Percentiles rank a stretch among this genome's conserved stretches.
Conservation (phyloP, 92 coral and sea anemone genomes). For the Parazoanthus atlanticus region DNA sequence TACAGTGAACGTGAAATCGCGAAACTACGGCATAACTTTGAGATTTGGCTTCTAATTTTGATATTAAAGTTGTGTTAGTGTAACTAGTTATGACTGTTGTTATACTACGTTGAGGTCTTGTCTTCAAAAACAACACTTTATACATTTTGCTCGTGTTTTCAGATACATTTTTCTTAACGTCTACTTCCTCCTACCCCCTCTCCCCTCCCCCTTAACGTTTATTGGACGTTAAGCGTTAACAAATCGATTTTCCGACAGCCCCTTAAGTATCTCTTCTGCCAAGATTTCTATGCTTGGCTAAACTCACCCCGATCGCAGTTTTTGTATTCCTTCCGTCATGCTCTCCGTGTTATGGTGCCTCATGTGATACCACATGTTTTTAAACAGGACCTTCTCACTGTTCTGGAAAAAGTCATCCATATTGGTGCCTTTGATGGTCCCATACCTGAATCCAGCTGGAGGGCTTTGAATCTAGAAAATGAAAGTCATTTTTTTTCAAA, state of each 20-base stretch:
- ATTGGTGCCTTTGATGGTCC: slow-evolving; percentile 79
- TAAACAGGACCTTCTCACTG: slow-evolving; percentile 69
- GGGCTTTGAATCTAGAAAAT: slow-evolving; percentile 72
- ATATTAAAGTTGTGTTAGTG: too few species aligned
- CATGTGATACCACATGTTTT: slow-evolving; percentile 86
- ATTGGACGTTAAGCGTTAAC: too few species aligned
- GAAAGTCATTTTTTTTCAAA: neutral
- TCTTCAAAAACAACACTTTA: too few species aligned
- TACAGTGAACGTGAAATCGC: neutral
- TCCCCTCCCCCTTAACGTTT: too few species aligned
- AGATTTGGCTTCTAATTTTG: neutral
- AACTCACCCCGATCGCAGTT: slow-evolving; percentile 71
- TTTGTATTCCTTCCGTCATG: slow-evolving; percentile 71
- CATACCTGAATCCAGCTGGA: slow-evolving; percentile 77
- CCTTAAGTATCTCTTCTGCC: neutral
- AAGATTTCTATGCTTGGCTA: neutral
- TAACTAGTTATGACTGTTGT: too few species aligned
- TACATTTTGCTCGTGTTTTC: too few species aligned
- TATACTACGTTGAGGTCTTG: too few species aligned
- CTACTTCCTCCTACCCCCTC: too few species aligned
- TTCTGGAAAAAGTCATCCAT: slow-evolving; percentile 88
- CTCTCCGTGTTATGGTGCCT: slow-evolving; percentile 63
- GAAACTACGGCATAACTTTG: neutral
- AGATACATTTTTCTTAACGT: too few species aligned
- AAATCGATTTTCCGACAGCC: too few species aligned